Evolutionary conservation across 2,113 vertebrate species (phyloP), one percentile per base, ranked within the genome.

Genomic region (Empidonax traillii): DNA sequence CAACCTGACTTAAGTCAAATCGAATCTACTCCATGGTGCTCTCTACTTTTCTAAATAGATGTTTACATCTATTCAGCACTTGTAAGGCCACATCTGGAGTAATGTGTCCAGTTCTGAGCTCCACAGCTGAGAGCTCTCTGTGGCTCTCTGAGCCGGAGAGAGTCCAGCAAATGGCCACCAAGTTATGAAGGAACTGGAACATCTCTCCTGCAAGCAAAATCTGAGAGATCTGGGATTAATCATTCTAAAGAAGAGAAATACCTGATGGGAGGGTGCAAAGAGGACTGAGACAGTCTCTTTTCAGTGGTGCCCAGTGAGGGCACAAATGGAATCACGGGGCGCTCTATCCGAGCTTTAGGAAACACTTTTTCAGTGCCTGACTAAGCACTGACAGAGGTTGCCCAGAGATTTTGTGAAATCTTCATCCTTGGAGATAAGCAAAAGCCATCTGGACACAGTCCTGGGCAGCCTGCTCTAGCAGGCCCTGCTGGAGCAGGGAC

Each of bases 1-100:
- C 0, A 0, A 62, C 24, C 68, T 35, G 55, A 19, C 41, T 69
- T 9, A 41, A 41, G 28, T 30, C 35, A 33, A 28, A n/a, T 31
- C 25, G 30, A 62, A 84, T 43, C 43, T 73, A 9, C 12, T 41
- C 25, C 39, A 4, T 33, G 43, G 15, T 63, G 8, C 30, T 37
- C 15, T 43, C 28, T 33, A 8, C 9, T 56, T 79, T 83, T 53
- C 21, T 53, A 23, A 49, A 25, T 23, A 23, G 47, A 47, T 41
- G 8, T 73, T 83, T 63, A 46, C 39, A 20, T 53, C 35, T 62
- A 9, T 35, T 58, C 31, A 51, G 58, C 22, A 55, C 49, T 43
- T 5, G 3, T 56, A 49, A 76, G 41, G 12, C 25, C 49, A 43
- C 14, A 49, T 2, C 31, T 63, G 27, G 25, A 71, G 21, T 35